Evolutionary conservation across 1,140 invertebrate genomes (phyloP).

Genomic region (Ladona fulva): DNA sequence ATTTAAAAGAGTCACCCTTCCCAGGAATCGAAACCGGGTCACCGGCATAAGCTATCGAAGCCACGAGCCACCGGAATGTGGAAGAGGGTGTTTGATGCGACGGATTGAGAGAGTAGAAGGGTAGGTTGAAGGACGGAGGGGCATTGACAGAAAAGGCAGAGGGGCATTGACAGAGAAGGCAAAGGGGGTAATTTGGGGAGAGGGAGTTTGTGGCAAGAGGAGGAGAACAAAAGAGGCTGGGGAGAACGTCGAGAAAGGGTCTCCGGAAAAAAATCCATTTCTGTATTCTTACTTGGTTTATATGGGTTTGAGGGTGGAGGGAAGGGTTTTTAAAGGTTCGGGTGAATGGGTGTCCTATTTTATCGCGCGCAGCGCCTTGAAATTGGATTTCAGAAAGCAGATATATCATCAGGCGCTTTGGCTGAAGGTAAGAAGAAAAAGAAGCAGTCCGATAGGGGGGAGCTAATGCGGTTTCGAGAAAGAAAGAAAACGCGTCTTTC

Average conservation of each 20-base stretch:
- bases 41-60: too few species aligned
- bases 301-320: neutral
- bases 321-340: neutral
- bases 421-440: neutral
- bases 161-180: neutral
- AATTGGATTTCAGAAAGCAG: conserved; percentile 6
- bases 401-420: neutral
- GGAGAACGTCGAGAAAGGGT: too few species aligned
- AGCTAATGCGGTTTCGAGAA: neutral
- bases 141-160: neutral
- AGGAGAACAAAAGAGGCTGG: neutral
- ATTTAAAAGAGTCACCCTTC: too few species aligned
- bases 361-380: conserved; percentile 5
- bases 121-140: neutral
- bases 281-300: neutral
- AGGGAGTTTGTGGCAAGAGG: neutral
- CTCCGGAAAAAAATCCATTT: neutral
- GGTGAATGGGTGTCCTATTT: neutral
- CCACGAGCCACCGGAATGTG: too few species aligned
- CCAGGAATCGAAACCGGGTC: too few species aligned
- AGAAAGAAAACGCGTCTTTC: neutral
- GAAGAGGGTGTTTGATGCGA: too few species aligned
- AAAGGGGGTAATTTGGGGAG: neutral
- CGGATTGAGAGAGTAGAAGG: too few species aligned
- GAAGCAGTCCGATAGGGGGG: neutral